Evolutionary conservation across 2,113 vertebrate species (phyloP).

Genomic region (Dascyllus trimaculatus): DNA sequence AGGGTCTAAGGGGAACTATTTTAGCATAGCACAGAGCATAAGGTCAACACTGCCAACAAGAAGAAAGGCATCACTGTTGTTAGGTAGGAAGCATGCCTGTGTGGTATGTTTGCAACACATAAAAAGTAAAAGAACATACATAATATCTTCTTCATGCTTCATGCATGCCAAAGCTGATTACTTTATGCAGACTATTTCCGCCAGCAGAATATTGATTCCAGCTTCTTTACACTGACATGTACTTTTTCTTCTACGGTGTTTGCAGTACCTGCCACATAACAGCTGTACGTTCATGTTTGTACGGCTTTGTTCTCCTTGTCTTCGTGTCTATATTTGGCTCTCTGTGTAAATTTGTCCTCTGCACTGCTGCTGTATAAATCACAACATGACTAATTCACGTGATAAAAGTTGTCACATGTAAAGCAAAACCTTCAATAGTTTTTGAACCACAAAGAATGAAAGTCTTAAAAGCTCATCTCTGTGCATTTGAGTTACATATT

Average conservation of each 20-base stretch:
- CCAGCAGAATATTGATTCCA: neutral
- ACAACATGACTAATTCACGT: too few relatives aligned
- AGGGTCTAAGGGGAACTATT: constrained; percentile 25
- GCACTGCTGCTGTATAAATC: neutral
- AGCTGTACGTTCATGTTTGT: constrained; percentile 10
- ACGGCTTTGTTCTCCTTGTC: constrained; percentile 7
- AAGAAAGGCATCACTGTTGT: constrained; percentile 12
- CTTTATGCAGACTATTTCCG: neutral
- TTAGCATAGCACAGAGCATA: neutral
- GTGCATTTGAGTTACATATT: too few relatives aligned
- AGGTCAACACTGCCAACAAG: constrained; percentile 6
- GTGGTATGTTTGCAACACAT: neutral
- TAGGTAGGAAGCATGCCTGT: neutral
- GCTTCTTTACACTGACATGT: neutral
- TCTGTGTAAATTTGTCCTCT: constrained; percentile 1
- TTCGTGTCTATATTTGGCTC: constrained; percentile 8
- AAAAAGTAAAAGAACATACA: constrained; percentile 1
- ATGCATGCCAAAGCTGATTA: constrained; percentile 9
- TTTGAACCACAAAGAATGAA: too few relatives aligned
- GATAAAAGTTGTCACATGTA: too few relatives aligned
- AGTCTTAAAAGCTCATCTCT: too few relatives aligned
- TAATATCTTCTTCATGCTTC: neutral
- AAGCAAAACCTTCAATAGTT: too few relatives aligned
- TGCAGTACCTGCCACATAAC: neutral
- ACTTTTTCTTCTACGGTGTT: neutral